Percentiles rank a stretch among this genome's conserved stretches.
These are phyloP conservation scores for Ectemnius lituratus DNA, from an alignment of 2,888 invertebrate genomes.

Conservation along the genomic window DNA sequence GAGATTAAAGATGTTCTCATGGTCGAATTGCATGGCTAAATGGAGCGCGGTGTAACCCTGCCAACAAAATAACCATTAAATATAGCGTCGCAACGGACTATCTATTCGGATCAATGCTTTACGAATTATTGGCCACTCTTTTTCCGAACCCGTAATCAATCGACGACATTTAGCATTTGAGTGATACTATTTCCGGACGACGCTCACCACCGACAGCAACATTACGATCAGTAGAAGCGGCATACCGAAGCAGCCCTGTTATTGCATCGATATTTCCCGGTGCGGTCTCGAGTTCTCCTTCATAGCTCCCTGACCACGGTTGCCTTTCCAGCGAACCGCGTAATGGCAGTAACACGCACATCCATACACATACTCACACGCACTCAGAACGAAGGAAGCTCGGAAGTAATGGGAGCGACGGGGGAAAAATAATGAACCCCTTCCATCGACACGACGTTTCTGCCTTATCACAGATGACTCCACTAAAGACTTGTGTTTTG, in stretches of 20 bases:
- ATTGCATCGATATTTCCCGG: conserved; percentile 7
- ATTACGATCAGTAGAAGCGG: not conserved
- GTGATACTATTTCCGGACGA: no score
- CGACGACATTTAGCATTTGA: not conserved
- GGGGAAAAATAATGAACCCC: conserved; percentile 32
- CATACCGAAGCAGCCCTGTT: not conserved
- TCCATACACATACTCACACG: not conserved
- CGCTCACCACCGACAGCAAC: not conserved
- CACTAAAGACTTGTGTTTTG: conserved; percentile 4
- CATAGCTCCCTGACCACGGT: not conserved
- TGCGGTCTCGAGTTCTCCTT: conserved; percentile 1
- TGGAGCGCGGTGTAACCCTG: conserved; percentile 97
- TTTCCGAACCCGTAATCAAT: not conserved
- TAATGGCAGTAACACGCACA: conserved; percentile 1
- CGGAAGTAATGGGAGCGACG: conserved; percentile 25
- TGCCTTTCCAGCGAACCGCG: conserved; percentile 1
- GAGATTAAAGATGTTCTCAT: conserved; percentile 91
- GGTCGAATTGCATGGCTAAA: conserved; percentile 93
- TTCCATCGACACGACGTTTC: conserved; percentile 13
- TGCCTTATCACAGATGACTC: conserved; percentile 29
- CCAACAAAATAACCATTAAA: conserved; percentile 57
- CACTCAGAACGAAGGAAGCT: not conserved
- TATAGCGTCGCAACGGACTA: no score
- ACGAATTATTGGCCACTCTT: not conserved
- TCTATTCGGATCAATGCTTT: not conserved